Base-by-base conservation (phyloP, 2,888 invertebrate species). In the Hecatera dysodea region DNA sequence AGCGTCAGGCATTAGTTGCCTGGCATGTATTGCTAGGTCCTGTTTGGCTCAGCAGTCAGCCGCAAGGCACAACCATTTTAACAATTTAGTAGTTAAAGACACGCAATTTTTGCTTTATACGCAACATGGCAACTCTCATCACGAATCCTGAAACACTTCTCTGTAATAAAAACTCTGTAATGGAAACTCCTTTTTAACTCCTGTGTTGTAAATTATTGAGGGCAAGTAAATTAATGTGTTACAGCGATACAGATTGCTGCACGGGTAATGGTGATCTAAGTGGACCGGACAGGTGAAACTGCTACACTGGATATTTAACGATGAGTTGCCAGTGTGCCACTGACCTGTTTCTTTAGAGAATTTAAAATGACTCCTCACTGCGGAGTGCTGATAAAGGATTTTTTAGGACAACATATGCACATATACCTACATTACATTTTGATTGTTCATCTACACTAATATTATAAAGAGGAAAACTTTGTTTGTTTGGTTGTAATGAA, bases 291-390 rank as follows among this genome's bases (percentile, higher is more conserved):
- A 77, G 82, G 79, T 79, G n/a, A 68, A 56, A 75, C 57, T 78
- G 72, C 71, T 75, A 82, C 69, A 69, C 66, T 70, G 75, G 66
- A 67, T 80, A 80, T 81, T 84, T 81, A 72, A 67, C 83, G 81
- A 75, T 63, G 61, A 68, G 78, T 71, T 75, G 75, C 59, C 62
- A 50, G 33, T 48, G 67, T 69, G 67, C 63, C 65, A 69, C n/a
- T 75, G 56, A 70, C 59, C 50, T n/a, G n/a, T n/a, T n/a, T n/a
- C 64, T 57, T 44, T 60, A 27, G 70, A 66, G 63, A 72, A 63
- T 81, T 72, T 66, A 61, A 57, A 77, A 69, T 72, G 57, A 70
- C 46, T 46, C 44, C 73, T 59, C 44, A 39, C 53, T 39, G 44
- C 19, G 48, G 33, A 46, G 57, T 62, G 39, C 62, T 63, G 74